These are phyloP conservation scores for Siderastrea radians DNA, from an alignment of 92 coral and sea anemone genomes.

Conservation along the genomic window DNA sequence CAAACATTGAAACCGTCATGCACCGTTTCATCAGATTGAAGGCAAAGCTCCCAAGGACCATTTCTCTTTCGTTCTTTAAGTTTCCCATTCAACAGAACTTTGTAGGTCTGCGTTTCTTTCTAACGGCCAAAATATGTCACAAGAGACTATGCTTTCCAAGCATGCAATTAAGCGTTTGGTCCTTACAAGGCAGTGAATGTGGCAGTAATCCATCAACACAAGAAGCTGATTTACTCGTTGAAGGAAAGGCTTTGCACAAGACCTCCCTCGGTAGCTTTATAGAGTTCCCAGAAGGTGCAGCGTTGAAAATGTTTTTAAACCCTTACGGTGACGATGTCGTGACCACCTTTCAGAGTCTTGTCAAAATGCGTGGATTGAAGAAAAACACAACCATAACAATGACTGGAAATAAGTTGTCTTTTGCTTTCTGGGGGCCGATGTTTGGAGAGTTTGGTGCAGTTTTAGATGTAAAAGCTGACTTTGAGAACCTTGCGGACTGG, in stretches of 20 bases:
- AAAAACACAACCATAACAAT: background rate
- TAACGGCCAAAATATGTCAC: constrained; percentile 14
- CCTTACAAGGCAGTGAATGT: constrained; percentile 1
- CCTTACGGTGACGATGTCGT: background rate
- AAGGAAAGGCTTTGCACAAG: constrained; percentile 4
- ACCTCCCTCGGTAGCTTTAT: background rate
- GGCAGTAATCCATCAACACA: background rate
- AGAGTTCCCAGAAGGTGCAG: background rate
- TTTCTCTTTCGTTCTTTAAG: constrained; percentile 15
- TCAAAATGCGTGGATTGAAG: background rate
- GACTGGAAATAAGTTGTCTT: constrained; percentile 3
- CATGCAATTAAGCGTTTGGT: constrained; percentile 5
- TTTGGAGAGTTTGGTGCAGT: constrained; percentile 32
- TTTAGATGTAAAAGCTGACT: constrained; percentile 32
- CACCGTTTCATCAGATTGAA: background rate
- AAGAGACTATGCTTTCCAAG: constrained; percentile 9
- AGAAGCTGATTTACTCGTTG: background rate
- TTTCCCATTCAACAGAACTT: background rate
- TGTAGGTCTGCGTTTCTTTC: background rate
- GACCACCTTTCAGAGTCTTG: constrained; percentile 9
- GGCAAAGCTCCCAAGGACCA: constrained; percentile 15
- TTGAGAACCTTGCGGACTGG: constrained; percentile 37
- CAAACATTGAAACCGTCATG: background rate
- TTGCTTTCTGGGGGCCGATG: background rate
- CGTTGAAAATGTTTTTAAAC: background rate